Evolutionary conservation across 2,113 vertebrate genomes (phyloP), one percentile per base, ranked within the genome.

Genomic region (Neogale vison): DNA sequence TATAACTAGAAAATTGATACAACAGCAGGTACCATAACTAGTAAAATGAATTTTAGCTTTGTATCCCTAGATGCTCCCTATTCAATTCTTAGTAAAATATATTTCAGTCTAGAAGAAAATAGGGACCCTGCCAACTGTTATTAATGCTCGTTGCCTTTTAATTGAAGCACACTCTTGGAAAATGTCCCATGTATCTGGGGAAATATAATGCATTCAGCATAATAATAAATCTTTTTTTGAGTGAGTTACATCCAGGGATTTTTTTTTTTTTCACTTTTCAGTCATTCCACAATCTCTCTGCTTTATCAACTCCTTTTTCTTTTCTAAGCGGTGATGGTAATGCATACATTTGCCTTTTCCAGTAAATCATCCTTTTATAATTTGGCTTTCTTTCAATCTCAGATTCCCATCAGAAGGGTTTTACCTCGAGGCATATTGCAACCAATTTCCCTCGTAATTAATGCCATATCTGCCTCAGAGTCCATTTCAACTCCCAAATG

Each of bases 361-460:
- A 96, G 93, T 98, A 97, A 98, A 98, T 65, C 55, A 96, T 98
- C 98, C 97, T 98, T 97, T 96, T 98, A 98, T 94, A 98, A 96
- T 98, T 98, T 98, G 98, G 98, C 98, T 85, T 81, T 24, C 77
- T 96, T 97, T 97, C 97, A 98, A 97, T 97, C 95, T 65, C 96
- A 97, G 45, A 98, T 98, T 98, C 97, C 98, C 98, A 98, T 95
- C 96, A 98, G 98, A 98, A 97, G 59, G 57, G 57, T 97, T 97
- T 97, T 97, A 98, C 98, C 96, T 98, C 97, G 8, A 96, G 98
- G 95, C 98, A 97, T 97, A 98, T 97, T 98, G 98, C 88, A 50
- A 91, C 95, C 97, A 97, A 97, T 98, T 99, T 98, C 93, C 89
- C 97, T 96, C 59, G 3, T 98, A 98, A 99, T 99, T 99, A 99